Base-by-base conservation (phyloP, 2,797 vertebrate genomes). In the Acridotheres tristis region DNA sequence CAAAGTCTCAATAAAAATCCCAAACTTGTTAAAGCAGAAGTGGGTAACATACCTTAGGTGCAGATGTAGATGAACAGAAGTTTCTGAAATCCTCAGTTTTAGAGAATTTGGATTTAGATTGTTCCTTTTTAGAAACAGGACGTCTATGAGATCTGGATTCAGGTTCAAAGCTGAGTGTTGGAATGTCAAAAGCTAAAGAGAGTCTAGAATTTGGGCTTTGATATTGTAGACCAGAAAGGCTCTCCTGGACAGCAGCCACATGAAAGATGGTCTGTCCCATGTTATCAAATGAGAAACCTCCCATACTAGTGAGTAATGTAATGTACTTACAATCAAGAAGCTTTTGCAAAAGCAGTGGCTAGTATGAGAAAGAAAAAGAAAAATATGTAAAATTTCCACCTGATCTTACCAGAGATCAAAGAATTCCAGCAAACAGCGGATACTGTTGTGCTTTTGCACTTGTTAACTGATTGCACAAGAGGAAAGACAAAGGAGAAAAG, bases 401-500 rank as follows among this genome's bases (percentile, higher is more conserved):
- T 45, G 80, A 74, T 79, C 53, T 74, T 72, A 51, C 38, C 10
- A 34, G 66, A 86, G 73, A 67, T 48, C 38, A 66, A 58, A 90
- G 82, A 87, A 81, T 91, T 62, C 89, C 89, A 48, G 55, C 59
- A 79, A 87, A 73, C 1, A 40, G 76, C 4, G 4, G 68, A 84
- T 75, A 88, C 77, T 40, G 75, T 62, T 94, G 74, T 38, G 79
- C 45, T 81, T 67, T 85, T 96, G 88, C 77, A 75, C 94, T 90
- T 95, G 88, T 78, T 94, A 96, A 92, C 94, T 82, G 92, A 91
- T 76, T 63, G 92, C 81, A 82, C 92, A 72, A 88, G 62, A 75
- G 96, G 90, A 97, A 98, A 98, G 97, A 99, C 98, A 98, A 98
- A 98, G 97, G 97, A 98, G 96, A 98, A 95, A 97, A 97, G 97